Conservation (phyloP, 2,113 vertebrate genomes). For the Oceanodroma tethys region DNA sequence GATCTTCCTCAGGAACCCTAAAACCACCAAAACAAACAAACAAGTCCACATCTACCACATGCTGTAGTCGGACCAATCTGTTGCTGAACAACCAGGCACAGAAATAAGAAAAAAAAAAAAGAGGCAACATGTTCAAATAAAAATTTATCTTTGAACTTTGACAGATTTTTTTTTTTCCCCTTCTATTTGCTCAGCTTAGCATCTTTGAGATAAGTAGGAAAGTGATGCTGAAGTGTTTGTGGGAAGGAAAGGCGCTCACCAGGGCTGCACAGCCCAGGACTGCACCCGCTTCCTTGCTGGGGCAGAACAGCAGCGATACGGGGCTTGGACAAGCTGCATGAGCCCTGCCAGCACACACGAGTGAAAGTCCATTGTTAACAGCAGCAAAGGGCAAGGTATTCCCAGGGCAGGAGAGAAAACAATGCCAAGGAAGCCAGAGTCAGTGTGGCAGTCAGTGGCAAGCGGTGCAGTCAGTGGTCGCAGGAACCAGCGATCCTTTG, state of each 20-base stretch:
- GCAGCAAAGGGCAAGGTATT: not conserved
- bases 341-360: not conserved
- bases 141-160: not conserved
- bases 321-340: not conserved
- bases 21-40: not conserved
- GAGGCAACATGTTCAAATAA: not conserved
- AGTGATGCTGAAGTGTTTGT: not conserved
- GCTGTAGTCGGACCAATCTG: not conserved
- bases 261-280: not conserved
- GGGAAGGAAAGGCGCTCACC: not conserved
- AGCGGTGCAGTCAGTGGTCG: not conserved
- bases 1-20: conserved; percentile 34
- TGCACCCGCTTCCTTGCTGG: not conserved
- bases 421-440: not conserved
- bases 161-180: too few relatives aligned
- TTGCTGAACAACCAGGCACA: not conserved
- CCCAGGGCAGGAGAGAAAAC: not conserved
- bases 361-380: not conserved
- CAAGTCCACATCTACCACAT: not conserved
- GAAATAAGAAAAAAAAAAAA: not conserved
- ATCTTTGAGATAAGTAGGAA: not conserved
- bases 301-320: not conserved
- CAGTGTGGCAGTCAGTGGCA: not conserved
- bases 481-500: not conserved
- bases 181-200: not conserved